These are phyloP conservation scores for Hydrolagus affinis DNA, from an alignment of 2,113 vertebrate genomes.

Conservation along the genomic window DNA sequence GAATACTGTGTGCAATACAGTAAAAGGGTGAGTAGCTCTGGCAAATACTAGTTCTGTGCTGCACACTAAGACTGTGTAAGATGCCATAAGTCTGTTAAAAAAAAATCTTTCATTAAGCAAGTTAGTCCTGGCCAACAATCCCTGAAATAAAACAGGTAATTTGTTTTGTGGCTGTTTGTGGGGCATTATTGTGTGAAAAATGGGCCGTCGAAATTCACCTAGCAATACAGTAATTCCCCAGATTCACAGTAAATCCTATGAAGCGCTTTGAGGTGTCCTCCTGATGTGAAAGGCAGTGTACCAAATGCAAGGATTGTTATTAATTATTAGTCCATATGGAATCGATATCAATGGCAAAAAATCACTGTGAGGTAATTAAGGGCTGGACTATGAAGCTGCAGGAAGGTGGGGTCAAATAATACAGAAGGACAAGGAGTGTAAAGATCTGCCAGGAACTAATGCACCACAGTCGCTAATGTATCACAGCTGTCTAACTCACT, in stretches of 20 bases:
- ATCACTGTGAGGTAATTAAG: neutral
- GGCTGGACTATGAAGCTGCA: neutral
- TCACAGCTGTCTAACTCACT: no score
- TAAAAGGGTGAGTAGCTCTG: neutral
- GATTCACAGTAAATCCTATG: no score
- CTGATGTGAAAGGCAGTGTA: no score
- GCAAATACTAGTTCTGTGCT: neutral
- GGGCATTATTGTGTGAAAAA: neutral
- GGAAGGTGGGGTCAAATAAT: neutral
- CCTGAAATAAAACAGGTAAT: neutral
- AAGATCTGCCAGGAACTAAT: neutral
- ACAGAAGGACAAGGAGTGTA: neutral
- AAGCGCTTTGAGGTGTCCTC: no score
- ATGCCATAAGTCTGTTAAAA: neutral
- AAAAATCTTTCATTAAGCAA: no score
- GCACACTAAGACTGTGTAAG: neutral
- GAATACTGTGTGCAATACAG: no score
- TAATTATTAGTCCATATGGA: no score
- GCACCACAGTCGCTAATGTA: neutral
- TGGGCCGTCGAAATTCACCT: no score
- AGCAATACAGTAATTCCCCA: no score
- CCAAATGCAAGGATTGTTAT: no score
- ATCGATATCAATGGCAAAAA: neutral
- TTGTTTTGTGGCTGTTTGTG: neutral
- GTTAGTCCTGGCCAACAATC: no score